Percentiles rank a stretch among this genome's conserved stretches.
Evolutionary conservation across 2,888 invertebrate species (phyloP).

Genomic region (Troides aeacus): DNA sequence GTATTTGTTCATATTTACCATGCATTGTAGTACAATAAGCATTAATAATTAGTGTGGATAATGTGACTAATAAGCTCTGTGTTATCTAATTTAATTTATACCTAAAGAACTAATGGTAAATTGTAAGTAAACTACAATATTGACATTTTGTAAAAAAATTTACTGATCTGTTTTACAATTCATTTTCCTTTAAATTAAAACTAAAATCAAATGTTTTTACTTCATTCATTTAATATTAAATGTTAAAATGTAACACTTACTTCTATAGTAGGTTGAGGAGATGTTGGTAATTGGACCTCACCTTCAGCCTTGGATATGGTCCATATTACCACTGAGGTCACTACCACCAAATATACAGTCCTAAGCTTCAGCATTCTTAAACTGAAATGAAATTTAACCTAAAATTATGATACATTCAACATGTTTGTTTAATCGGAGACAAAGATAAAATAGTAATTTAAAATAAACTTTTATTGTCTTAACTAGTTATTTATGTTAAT

Average conservation of each 20-base stretch:
- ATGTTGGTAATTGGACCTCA: constrained; percentile 40
- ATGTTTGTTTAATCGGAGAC: too few species aligned
- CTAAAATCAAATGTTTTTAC: background rate
- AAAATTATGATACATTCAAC: background rate
- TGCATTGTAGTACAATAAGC: background rate
- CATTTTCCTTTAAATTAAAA: too few species aligned
- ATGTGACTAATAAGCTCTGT: background rate
- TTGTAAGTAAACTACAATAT: background rate
- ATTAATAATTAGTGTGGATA: background rate
- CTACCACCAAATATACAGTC: constrained; percentile 50
- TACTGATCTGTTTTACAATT: too few species aligned
- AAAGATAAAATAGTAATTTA: too few species aligned
- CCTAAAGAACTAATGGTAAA: background rate
- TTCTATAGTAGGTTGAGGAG: constrained; percentile 51
- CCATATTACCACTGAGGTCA: constrained; percentile 53
- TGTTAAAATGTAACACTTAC: constrained; percentile 37
- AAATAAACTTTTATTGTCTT: too few species aligned
- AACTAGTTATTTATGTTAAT: too few species aligned
- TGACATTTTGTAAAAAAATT: background rate
- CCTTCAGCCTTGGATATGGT: constrained; percentile 51
- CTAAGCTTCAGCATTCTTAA: constrained; percentile 57
- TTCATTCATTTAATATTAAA: background rate
- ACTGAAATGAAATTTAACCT: constrained; percentile 41
- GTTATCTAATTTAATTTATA: background rate
- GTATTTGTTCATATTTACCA: background rate